Evolutionary conservation across 2,888 invertebrate genomes (phyloP).

Genomic region (Acanthoscelides obtectus): DNA sequence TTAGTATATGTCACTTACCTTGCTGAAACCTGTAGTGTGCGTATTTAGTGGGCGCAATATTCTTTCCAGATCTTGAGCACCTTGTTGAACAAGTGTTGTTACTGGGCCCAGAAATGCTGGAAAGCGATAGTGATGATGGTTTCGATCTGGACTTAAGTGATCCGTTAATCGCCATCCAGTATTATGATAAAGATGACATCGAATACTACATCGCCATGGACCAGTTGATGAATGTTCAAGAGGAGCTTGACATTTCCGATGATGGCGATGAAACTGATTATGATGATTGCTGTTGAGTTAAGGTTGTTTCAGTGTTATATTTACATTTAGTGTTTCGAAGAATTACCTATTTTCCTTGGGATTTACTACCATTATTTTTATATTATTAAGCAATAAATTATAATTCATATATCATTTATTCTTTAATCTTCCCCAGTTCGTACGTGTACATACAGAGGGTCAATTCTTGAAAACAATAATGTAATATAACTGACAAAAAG

Average conservation of each 20-base stretch:
- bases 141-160: constrained; percentile 15
- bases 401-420: background rate
- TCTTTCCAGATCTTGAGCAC: background rate
- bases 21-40: too few species aligned
- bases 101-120: background rate
- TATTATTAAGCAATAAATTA: background rate
- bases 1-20: too few species aligned
- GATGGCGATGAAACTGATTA: constrained; percentile 6
- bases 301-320: background rate
- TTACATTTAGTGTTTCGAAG: background rate
- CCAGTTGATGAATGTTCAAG: constrained; percentile 7
- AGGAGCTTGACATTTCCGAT: background rate
- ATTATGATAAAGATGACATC: constrained; percentile 25
- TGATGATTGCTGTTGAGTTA: background rate
- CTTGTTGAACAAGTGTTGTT: background rate
- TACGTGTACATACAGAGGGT: too few species aligned
- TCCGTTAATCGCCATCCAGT: constrained; percentile 24
- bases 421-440: too few species aligned
- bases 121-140: constrained; percentile 16
- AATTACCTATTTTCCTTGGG: background rate
- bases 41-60: too few species aligned
- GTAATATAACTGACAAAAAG: too few species aligned
- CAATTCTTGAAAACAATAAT: too few species aligned
- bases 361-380: too few species aligned
- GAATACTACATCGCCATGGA: constrained; percentile 21